Percentiles rank a stretch among this genome's conserved stretches.
phyloP scores from a whole-genome alignment of 2,888 invertebrate genomes.

The Chorisops tibialis region DNA sequence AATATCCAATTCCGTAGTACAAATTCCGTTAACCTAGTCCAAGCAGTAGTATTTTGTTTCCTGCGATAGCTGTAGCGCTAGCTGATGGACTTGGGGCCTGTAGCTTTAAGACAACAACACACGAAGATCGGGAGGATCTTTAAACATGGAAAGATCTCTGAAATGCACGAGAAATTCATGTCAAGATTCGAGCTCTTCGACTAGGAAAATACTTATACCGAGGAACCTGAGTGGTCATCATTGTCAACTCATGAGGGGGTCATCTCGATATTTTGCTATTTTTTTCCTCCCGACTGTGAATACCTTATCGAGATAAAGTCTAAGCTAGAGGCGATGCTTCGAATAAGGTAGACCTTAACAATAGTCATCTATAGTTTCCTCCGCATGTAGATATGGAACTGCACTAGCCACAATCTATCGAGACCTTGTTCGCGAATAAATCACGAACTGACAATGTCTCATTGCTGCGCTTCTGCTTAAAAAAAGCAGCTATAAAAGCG shows the following conservation, averaged over 20 bases:
- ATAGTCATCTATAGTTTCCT: neutral
- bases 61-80: neutral
- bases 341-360: neutral
- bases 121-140: neutral
- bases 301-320: constrained; percentile 4
- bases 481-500: neutral
- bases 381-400: constrained; percentile 15
- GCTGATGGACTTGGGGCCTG: neutral
- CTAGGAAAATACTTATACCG: neutral
- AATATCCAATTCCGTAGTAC: constrained; percentile 32
- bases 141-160: too few species aligned
- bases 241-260: constrained; percentile 32
- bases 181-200: neutral
- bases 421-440: constrained; percentile 30
- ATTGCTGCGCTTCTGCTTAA: constrained; percentile 30
- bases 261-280: constrained; percentile 30
- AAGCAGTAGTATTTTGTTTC: constrained; percentile 4
- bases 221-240: constrained; percentile 28
- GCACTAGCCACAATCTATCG: constrained; percentile 29
- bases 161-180: constrained; percentile 8
- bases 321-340: neutral
- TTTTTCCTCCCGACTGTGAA: constrained; percentile 14
- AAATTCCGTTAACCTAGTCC: constrained; percentile 30
- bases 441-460: constrained; percentile 33
- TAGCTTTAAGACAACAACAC: neutral